phyloP scores from a whole-genome alignment of 2,113 vertebrate species.

The Rousettus leschenaultii region DNA sequence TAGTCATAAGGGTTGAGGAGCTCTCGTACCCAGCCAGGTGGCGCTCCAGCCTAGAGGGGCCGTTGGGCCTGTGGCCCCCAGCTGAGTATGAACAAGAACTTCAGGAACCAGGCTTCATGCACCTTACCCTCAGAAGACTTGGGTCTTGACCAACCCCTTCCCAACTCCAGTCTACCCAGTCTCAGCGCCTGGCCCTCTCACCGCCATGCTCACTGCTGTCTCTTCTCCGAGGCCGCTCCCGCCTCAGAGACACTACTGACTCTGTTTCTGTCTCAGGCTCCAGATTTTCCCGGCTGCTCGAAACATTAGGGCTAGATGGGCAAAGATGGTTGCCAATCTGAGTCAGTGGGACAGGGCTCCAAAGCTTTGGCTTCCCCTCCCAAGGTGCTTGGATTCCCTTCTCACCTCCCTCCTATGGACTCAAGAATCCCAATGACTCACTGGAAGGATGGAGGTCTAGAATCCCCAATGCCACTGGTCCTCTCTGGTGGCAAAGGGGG shows the following conservation, averaged over 20 bases:
- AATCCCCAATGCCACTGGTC: constrained; percentile 93
- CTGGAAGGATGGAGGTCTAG: constrained; percentile 94
- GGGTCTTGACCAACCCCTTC: background rate
- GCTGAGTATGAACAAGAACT: constrained; percentile 48
- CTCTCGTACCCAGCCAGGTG: constrained; percentile 92
- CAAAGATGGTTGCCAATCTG: background rate
- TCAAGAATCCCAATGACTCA: constrained; percentile 76
- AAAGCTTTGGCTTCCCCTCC: background rate
- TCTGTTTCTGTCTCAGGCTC: constrained; percentile 92
- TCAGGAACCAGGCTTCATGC: background rate
- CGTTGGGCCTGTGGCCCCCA: constrained; percentile 81
- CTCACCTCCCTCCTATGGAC: background rate
- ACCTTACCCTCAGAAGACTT: background rate
- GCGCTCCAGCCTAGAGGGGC: constrained; percentile 87
- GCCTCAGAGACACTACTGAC: constrained; percentile 90
- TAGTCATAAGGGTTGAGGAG: constrained; percentile 91
- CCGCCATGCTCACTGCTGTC: constrained; percentile 88
- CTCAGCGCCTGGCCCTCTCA: constrained; percentile 10
- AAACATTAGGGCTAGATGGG: constrained; percentile 86
- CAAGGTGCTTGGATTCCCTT: background rate
- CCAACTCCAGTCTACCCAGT: background rate
- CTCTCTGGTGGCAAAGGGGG: constrained; percentile 90
- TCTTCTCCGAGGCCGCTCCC: constrained; percentile 88
- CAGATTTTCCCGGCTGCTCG: constrained; percentile 90
- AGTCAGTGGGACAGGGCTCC: background rate